phyloP scores from a whole-genome alignment of 2,113 vertebrate species.

The Ursus arctos region DNA sequence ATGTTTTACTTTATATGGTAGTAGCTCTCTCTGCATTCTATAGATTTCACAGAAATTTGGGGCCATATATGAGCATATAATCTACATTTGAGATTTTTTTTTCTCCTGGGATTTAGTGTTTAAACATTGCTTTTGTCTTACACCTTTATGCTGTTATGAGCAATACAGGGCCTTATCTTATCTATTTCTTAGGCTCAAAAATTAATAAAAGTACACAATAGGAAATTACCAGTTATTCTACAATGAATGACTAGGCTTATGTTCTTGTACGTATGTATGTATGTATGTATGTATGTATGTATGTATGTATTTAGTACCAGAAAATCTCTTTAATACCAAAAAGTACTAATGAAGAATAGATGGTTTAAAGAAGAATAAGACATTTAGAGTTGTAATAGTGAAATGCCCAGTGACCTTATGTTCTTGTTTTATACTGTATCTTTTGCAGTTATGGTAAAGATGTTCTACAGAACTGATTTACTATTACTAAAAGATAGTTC shows the following conservation, averaged over 20 bases:
- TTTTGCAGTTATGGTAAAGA: conserved; percentile 18
- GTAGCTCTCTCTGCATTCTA: neutral
- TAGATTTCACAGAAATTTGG: conserved; percentile 5
- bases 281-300: no score
- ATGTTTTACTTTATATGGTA: conserved; percentile 40
- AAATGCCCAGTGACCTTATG: neutral
- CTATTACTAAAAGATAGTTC: conserved; percentile 44
- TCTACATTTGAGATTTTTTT: neutral
- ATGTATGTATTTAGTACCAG: no score
- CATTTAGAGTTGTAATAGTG: no score
- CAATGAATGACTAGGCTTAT: neutral
- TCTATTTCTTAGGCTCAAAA: neutral
- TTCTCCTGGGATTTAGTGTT: neutral
- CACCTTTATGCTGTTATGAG: neutral
- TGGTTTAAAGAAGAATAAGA: no score
- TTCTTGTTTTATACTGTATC: conserved; percentile 32
- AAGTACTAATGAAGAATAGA: no score
- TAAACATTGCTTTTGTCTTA: neutral
- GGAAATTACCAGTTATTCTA: neutral
- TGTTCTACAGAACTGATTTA: neutral
- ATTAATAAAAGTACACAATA: conserved; percentile 21
- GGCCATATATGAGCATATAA: neutral
- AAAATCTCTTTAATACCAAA: no score
- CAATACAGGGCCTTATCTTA: neutral
- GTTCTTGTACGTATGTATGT: neutral